A percentile compares a stretch with the other conserved stretches of the same genome.
Evolutionary conservation across 2,797 vertebrate genomes (phyloP).

Genomic region (Florisuga fusca): DNA sequence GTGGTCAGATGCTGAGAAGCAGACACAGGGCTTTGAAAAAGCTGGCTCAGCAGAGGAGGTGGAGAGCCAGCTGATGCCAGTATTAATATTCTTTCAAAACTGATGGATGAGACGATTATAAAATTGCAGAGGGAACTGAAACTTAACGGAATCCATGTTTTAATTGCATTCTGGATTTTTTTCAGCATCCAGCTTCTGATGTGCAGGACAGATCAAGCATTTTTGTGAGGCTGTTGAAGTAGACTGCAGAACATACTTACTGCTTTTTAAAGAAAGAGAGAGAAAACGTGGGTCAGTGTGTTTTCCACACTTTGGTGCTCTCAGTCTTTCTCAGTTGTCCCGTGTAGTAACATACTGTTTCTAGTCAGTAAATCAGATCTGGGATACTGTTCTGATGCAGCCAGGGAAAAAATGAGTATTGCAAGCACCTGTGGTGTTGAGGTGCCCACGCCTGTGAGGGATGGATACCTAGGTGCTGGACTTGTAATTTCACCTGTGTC

Average conservation of each 20-base stretch:
- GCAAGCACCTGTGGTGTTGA: not conserved
- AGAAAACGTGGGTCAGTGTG: not conserved
- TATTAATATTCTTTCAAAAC: slow-evolving; percentile 71
- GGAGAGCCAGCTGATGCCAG: slow-evolving; percentile 60
- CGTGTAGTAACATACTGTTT: not conserved
- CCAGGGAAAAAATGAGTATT: not conserved
- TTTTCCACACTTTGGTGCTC: slow-evolving; percentile 10
- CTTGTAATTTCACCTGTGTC: not conserved
- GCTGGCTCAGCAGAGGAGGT: slow-evolving; percentile 61
- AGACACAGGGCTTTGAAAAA: slow-evolving; percentile 16
- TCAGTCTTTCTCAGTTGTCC: not conserved
- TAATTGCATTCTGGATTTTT: slow-evolving; percentile 54
- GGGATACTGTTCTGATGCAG: not conserved
- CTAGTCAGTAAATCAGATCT: slow-evolving; percentile 3
- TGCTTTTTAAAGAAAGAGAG: not conserved
- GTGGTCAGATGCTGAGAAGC: not conserved
- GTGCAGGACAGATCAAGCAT: not conserved
- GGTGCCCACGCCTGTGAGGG: not conserved
- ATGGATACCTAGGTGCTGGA: not conserved
- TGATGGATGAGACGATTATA: slow-evolving; percentile 66
- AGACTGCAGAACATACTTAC: not conserved
- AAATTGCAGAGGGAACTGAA: slow-evolving; percentile 65
- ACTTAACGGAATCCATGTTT: slow-evolving; percentile 44
- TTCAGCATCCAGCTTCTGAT: slow-evolving; percentile 27
- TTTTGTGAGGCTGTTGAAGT: not conserved